These are phyloP conservation scores for Brachionus paranguensis DNA, from an alignment of 1,140 invertebrate species.

Conservation along the genomic window DNA sequence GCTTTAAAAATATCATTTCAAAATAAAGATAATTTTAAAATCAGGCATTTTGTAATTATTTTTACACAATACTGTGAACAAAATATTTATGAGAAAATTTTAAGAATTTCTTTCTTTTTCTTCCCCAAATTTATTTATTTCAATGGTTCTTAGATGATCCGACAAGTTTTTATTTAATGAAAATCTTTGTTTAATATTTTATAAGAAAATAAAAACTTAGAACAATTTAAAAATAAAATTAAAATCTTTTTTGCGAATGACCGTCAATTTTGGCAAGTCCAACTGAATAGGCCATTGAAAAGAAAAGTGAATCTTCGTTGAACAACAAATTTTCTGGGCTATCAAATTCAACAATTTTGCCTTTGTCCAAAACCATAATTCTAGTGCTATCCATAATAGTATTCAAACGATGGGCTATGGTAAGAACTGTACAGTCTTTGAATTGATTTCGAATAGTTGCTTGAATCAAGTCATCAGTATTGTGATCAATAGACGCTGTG, in stretches of 20 bases:
- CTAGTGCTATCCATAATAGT: constrained; percentile 56
- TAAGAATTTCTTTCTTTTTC: too few species aligned
- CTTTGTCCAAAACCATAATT: constrained; percentile 70
- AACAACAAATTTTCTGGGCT: constrained; percentile 65
- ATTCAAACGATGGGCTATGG: constrained; percentile 57
- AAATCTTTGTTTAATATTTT: not conserved
- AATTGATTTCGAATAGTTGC: constrained; percentile 52
- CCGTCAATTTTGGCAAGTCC: not conserved
- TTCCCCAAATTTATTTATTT: too few species aligned
- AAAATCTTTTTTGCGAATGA: not conserved
- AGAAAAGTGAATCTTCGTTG: constrained; percentile 63
- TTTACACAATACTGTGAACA: too few species aligned
- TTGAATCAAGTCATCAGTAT: constrained; percentile 57
- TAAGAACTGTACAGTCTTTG: constrained; percentile 55
- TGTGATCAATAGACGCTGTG: constrained; percentile 55
- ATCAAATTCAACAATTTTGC: constrained; percentile 71
- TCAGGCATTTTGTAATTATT: too few species aligned
- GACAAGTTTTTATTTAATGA: too few species aligned
- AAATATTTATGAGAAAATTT: too few species aligned
- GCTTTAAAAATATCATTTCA: too few species aligned
- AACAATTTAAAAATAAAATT: not conserved
- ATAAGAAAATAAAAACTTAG: not conserved
- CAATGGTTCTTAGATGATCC: too few species aligned
- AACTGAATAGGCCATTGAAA: constrained; percentile 18
- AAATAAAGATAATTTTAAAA: too few species aligned